Base-by-base conservation (phyloP, 2,888 invertebrate species). In the Pegoplata infirma region DNA sequence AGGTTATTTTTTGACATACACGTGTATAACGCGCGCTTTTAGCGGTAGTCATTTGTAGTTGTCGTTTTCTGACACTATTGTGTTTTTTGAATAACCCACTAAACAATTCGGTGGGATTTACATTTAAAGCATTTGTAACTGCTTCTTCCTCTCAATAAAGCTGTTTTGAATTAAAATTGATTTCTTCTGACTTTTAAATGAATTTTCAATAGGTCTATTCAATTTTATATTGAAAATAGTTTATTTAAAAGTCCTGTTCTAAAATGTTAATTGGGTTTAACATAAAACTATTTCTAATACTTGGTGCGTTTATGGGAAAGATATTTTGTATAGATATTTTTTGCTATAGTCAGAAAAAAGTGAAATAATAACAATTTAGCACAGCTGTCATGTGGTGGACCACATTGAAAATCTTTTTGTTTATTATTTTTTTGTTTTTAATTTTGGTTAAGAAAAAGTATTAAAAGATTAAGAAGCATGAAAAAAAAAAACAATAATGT, bases 321-420 rank as follows among this genome's bases (percentile, higher is more conserved):
- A 67, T 32, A 28, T 46, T 32, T 5, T 12, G 17, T 49, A 17
- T 28, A 17, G 51, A 17, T 44, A 8, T 23, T 28, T 25, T 25
- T 17, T 2, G 5, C 6, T 17, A 1, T 36, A 53, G 14, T 17
- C 51, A 56, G 49, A 63, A 64, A 71, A 63, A 53, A 56, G 32
- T 72, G 64, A 72, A 61, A 55, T 64, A 56, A 56, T 64, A 72
- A 64, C 64, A 66, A 74, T 59, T 74, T 74, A 49, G 53, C 59
- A 66, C 58, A 53, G 73, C 58, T 74, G 73, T 74, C 73, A 66
- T 66, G 58, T 44, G 58, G 56, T 51, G 72, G 32, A 63, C 19
- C 51, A 61, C 44, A 46, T 51, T 71, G 32, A 53, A 61, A 58
- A 61, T n/a, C 51, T 21, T 6, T n/a, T 5, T 23, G 2, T 51